These are phyloP conservation scores for Cantharis lateralis DNA, from an alignment of 2,888 invertebrate species.

Conservation along the genomic window DNA sequence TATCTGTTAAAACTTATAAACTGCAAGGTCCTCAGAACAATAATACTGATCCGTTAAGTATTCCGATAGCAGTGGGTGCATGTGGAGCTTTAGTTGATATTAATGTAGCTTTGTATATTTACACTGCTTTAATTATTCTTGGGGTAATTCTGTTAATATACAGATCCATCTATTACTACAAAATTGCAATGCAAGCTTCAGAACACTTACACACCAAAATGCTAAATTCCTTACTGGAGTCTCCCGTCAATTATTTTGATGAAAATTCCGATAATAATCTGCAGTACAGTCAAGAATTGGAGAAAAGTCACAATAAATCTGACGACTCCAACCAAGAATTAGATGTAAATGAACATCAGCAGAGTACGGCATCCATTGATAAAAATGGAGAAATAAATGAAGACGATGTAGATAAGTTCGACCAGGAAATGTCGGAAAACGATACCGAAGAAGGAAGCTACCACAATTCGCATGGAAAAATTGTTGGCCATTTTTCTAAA, in stretches of 20 bases:
- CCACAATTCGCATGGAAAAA: constrained; percentile 68
- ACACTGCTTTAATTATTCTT: constrained; percentile 47
- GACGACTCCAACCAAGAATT: background rate
- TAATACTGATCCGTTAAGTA: background rate
- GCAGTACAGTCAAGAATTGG: background rate
- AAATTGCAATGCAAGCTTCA: constrained; percentile 76
- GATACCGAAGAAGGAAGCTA: background rate
- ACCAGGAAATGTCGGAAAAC: background rate
- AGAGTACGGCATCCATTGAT: background rate
- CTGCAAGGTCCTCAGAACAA: background rate
- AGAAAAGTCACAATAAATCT: background rate
- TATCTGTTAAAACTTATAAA: background rate
- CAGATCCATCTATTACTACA: constrained; percentile 65
- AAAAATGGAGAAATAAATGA: background rate
- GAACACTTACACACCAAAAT: constrained; percentile 78
- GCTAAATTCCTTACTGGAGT: constrained; percentile 77
- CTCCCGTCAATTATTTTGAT: constrained; percentile 86
- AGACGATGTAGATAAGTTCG: background rate
- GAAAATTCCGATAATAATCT: constrained; percentile 61
- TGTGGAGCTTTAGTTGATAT: background rate
- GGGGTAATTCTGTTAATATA: constrained; percentile 57
- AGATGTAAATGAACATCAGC: background rate
- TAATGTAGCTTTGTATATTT: constrained; percentile 50
- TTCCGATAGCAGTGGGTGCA: background rate
- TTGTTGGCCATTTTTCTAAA: constrained; percentile 77